Percentiles rank a stretch among this genome's conserved stretches.
phyloP scores from a whole-genome alignment of 2,888 invertebrate species.

The Scrobipalpa atriplicella region DNA sequence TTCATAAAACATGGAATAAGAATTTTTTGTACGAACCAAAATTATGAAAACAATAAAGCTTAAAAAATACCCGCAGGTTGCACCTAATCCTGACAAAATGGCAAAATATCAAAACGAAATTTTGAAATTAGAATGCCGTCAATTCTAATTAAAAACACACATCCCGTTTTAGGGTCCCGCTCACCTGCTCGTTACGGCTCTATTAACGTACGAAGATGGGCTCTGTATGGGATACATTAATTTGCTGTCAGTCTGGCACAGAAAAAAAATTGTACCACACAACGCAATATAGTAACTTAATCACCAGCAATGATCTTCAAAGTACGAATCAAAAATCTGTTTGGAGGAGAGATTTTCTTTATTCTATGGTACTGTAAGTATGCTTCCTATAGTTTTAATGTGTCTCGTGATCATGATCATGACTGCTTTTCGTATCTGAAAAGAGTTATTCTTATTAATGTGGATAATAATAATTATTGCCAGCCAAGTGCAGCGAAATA shows the following conservation, averaged over 20 bases:
- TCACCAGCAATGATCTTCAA: too few species aligned
- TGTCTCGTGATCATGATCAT: too few species aligned
- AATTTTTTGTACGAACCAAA: not conserved
- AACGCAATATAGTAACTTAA: too few species aligned
- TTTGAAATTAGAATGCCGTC: slow-evolving; percentile 18
- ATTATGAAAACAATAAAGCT: not conserved
- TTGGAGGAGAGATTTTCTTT: too few species aligned
- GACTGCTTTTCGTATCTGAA: too few species aligned
- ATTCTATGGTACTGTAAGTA: too few species aligned
- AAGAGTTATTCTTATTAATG: too few species aligned
- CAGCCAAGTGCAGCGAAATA: too few species aligned
- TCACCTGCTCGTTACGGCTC: slow-evolving; percentile 42
- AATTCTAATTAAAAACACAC: slow-evolving; percentile 20
- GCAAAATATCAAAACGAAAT: slow-evolving; percentile 14
- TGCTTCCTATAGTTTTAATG: too few species aligned
- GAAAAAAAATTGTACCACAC: slow-evolving; percentile 57
- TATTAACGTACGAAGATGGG: slow-evolving; percentile 64
- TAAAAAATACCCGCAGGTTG: not conserved
- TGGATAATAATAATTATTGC: too few species aligned
- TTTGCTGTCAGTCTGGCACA: slow-evolving; percentile 72
- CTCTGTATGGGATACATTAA: slow-evolving; percentile 78
- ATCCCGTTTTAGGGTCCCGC: slow-evolving; percentile 18
- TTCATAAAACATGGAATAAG: not conserved
- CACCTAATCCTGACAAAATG: slow-evolving; percentile 16
- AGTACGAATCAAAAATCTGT: too few species aligned